Conservation (phyloP, 2,888 invertebrate genomes). For the Ctena decussata region DNA sequence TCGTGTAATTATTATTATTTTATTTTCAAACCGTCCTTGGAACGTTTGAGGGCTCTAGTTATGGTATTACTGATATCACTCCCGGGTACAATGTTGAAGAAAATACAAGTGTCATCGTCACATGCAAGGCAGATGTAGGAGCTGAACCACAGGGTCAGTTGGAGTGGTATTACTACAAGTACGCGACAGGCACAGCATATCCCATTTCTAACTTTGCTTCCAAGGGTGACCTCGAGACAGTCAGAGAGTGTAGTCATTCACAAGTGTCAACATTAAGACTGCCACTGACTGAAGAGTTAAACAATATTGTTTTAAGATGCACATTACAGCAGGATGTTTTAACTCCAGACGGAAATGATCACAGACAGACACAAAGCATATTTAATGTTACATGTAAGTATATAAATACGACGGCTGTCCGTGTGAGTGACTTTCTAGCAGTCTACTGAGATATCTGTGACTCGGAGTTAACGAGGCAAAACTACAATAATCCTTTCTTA, state of each 20-base stretch:
- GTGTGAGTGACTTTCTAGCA: too few relatives aligned
- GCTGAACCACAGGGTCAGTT: constrained; percentile 36
- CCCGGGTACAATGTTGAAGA: constrained; percentile 19
- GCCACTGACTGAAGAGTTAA: constrained; percentile 23
- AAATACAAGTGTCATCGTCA: constrained; percentile 34
- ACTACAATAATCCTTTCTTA: too few relatives aligned
- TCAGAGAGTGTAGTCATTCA: constrained; percentile 15
- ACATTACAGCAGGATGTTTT: constrained; percentile 34
- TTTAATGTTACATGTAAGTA: neutral
- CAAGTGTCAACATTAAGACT: constrained; percentile 29
- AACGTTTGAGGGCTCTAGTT: neutral
- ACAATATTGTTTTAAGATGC: constrained; percentile 41
- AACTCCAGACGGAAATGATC: neutral
- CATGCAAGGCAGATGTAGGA: constrained; percentile 45
- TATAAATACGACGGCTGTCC: too few relatives aligned
- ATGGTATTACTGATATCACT: neutral
- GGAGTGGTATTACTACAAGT: constrained; percentile 37
- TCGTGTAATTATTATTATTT: too few relatives aligned
- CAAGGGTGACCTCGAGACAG: neutral
- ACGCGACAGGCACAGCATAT: neutral
- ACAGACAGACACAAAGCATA: neutral
- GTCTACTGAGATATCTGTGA: too few relatives aligned
- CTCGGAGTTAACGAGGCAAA: too few relatives aligned
- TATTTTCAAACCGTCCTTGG: neutral
- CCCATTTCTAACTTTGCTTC: neutral